Percentiles rank a stretch among this genome's conserved stretches.
phyloP scores from a whole-genome alignment of 1,140 invertebrate species.

The Platyscapa corneri region DNA sequence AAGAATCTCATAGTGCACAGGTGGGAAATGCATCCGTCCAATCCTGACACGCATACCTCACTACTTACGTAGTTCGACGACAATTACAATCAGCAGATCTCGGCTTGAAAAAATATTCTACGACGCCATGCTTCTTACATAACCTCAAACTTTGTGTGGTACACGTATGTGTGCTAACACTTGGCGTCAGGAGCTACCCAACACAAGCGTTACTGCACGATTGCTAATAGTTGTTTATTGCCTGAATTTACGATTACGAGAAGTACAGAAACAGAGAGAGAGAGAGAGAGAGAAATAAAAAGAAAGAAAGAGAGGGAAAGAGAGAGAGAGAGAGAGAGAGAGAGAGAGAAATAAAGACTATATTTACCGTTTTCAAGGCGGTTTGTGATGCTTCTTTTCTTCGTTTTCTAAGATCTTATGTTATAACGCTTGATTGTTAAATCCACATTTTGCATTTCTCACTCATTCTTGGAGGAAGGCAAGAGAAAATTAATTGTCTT shows the following conservation, averaged over 20 bases:
- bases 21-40: too few relatives aligned
- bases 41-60: conserved; percentile 6
- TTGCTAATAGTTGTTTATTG: conserved; percentile 50
- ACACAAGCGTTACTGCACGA: neutral
- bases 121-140: conserved; percentile 23
- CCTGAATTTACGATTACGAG: conserved; percentile 41
- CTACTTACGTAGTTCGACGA: neutral
- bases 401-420: neutral
- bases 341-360: neutral
- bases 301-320: neutral
- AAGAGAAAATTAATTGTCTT: neutral
- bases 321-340: neutral
- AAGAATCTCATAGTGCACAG: too few relatives aligned
- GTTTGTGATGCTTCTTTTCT: neutral
- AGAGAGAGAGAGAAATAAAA: neutral
- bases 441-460: conserved; percentile 1
- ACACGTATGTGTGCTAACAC: neutral
- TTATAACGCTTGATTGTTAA: neutral
- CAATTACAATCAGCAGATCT: conserved; percentile 45
- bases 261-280: conserved; percentile 14
- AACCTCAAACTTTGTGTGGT: neutral
- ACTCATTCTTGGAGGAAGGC: neutral
- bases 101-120: conserved; percentile 30
- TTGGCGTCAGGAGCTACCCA: neutral
- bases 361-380: too few relatives aligned